A percentile compares a stretch with the other conserved stretches of the same genome.
These are phyloP conservation scores for Alces alces DNA, from an alignment of 2,113 vertebrate genomes.

Conservation along the genomic window DNA sequence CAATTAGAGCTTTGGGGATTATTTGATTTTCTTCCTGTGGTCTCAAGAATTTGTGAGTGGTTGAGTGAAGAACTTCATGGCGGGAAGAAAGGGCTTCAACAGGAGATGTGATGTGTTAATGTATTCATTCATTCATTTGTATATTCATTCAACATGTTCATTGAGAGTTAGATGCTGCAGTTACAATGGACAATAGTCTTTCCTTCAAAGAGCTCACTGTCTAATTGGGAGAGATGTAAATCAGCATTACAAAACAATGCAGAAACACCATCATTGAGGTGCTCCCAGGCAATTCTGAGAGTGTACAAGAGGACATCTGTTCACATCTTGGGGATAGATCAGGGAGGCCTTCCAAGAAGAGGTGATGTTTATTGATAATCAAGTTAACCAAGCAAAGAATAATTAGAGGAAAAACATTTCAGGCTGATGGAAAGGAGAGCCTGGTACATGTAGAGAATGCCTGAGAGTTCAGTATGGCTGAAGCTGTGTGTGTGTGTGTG, in stretches of 20 bases:
- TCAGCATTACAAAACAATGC: neutral
- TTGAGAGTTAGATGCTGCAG: neutral
- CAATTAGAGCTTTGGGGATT: neutral
- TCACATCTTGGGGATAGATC: neutral
- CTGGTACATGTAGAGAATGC: neutral
- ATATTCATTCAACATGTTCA: neutral
- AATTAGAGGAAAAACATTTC: neutral
- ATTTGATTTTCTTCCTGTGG: neutral
- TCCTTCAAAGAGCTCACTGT: neutral
- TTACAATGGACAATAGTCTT: neutral
- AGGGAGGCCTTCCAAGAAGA: neutral
- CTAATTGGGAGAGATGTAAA: neutral
- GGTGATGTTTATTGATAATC: neutral
- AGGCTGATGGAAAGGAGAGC: neutral
- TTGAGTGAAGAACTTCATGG: neutral
- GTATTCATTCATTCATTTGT: neutral
- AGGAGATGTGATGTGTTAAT: neutral
- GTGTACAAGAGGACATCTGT: neutral
- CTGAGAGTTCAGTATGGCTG: neutral
- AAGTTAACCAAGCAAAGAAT: neutral
- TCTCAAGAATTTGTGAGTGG: conserved; percentile 23
- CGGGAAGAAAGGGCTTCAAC: neutral
- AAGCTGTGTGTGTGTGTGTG: neutral
- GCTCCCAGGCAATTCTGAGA: neutral
- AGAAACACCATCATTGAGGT: neutral